Evolutionary conservation across 2,888 invertebrate species (phyloP).

Genomic region (Agrochola macilenta): DNA sequence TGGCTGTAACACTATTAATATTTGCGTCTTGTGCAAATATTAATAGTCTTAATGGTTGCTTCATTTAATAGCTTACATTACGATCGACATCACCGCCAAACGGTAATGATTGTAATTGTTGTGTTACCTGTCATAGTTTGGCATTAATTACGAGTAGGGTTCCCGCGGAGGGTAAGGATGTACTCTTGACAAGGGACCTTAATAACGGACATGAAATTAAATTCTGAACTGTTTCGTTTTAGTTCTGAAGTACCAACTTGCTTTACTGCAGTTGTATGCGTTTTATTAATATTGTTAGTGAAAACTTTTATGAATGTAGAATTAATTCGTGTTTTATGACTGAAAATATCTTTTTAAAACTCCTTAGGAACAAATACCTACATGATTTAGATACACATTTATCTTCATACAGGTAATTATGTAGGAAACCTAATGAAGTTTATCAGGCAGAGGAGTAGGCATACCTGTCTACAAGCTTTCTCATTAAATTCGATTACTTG

Average conservation of each 20-base stretch:
- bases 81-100: slow-evolving; percentile 25
- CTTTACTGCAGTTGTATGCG: slow-evolving; percentile 19
- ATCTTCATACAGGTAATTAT: not conserved
- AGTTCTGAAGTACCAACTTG: slow-evolving; percentile 6
- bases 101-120: slow-evolving; percentile 53
- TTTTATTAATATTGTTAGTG: not conserved
- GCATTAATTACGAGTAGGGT: slow-evolving; percentile 63
- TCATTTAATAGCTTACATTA: slow-evolving; percentile 5
- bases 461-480: slow-evolving; percentile 1
- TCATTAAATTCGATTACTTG: slow-evolving; percentile 32
- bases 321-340: not conserved
- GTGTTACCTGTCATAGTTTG: slow-evolving; percentile 60
- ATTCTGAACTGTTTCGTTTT: slow-evolving; percentile 22
- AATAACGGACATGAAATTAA: slow-evolving; percentile 44
- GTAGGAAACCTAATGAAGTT: slow-evolving; percentile 1
- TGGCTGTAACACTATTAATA: slow-evolving; percentile 26
- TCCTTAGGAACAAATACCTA: not conserved
- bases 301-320: not conserved
- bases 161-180: slow-evolving; percentile 18
- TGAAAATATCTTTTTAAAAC: not conserved
- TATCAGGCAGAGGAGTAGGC: not conserved
- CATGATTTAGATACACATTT: not conserved
- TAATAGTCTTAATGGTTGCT: not conserved
- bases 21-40: too few species aligned
- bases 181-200: slow-evolving; percentile 51